Evolutionary conservation across 2,888 invertebrate genomes (phyloP).

Genomic region (Andrena praecox): DNA sequence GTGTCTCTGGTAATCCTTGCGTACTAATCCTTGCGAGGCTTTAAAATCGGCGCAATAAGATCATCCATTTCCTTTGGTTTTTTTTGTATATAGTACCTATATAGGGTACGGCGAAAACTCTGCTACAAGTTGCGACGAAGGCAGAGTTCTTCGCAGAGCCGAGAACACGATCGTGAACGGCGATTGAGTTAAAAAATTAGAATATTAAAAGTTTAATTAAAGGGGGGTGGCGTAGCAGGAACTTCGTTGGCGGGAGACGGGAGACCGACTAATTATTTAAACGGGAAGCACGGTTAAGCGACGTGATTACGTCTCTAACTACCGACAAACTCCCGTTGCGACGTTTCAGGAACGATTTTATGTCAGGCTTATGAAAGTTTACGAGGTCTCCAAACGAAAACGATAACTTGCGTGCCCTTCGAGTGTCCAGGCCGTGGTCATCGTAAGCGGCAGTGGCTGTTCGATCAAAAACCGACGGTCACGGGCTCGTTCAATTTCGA

Average conservation of each 20-base stretch:
- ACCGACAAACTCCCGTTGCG: background rate
- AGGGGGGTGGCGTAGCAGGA: background rate
- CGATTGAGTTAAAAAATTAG: too few species aligned
- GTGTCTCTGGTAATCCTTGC: too few species aligned
- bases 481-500: constrained; percentile 69
- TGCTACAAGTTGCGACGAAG: too few species aligned
- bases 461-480: constrained; percentile 67
- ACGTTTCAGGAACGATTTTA: constrained; percentile 17
- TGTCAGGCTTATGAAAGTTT: constrained; percentile 17
- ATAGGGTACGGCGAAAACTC: too few species aligned
- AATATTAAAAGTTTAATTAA: constrained; percentile 31
- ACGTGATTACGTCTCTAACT: constrained; percentile 23
- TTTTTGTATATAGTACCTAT: too few species aligned
- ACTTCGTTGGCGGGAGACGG: background rate
- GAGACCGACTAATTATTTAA: constrained; percentile 34
- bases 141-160: too few species aligned
- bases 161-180: too few species aligned
- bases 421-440: constrained; percentile 20
- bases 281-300: background rate
- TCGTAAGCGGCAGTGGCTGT: constrained; percentile 64
- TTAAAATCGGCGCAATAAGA: too few species aligned
- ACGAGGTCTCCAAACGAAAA: constrained; percentile 22
- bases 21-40: too few species aligned
- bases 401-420: constrained; percentile 15
- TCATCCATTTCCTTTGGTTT: too few species aligned